These are phyloP conservation scores for Cololabis saira DNA, from an alignment of 2,113 vertebrate species.

Conservation along the genomic window DNA sequence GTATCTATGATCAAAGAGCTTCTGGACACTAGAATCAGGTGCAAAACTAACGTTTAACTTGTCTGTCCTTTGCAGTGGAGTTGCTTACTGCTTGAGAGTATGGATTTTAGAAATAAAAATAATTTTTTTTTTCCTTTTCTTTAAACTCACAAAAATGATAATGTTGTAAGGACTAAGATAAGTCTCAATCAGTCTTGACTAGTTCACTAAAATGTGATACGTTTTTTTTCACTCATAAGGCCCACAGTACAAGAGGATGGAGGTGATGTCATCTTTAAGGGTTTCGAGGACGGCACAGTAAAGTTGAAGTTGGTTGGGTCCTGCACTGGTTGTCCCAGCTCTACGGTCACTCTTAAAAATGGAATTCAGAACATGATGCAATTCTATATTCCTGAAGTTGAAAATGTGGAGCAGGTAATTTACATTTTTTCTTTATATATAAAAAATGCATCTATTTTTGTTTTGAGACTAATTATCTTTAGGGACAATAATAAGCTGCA, in stretches of 20 bases:
- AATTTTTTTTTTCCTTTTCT: background rate
- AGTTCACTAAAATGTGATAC: slow-evolving; percentile 19
- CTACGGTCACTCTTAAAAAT: slow-evolving; percentile 80
- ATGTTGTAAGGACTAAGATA: slow-evolving; percentile 14
- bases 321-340: slow-evolving; percentile 86
- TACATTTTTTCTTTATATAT: background rate
- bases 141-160: background rate
- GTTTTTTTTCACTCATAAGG: slow-evolving; percentile 55
- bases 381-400: slow-evolving; percentile 86
- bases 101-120: background rate
- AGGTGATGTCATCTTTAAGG: slow-evolving; percentile 84
- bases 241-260: slow-evolving; percentile 86
- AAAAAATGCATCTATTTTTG: too few species aligned
- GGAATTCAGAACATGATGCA: slow-evolving; percentile 87
- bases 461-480: too few species aligned
- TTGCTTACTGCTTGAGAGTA: background rate
- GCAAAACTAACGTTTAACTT: slow-evolving; percentile 8
- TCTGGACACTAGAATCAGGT: slow-evolving; percentile 85
- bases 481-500: too few species aligned
- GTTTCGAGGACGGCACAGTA: slow-evolving; percentile 82
- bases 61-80: background rate
- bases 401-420: slow-evolving; percentile 81
- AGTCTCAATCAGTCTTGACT: slow-evolving; percentile 5
- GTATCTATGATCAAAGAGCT: slow-evolving; percentile 86
- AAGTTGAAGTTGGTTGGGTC: slow-evolving; percentile 84